Conservation (phyloP, 2,797 vertebrate species). For the Decapterus maruadsi region DNA sequence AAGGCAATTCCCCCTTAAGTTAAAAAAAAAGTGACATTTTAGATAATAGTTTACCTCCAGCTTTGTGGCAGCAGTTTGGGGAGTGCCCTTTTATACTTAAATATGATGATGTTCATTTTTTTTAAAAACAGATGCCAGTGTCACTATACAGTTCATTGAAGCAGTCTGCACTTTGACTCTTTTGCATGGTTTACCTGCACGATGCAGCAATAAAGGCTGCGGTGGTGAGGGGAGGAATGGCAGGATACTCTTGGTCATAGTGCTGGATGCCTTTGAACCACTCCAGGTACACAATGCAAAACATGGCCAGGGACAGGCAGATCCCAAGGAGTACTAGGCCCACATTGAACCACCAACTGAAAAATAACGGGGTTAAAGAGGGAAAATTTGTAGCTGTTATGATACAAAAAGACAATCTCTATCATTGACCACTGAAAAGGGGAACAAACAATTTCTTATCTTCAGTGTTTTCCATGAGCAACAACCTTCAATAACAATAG, state of each 20-base stretch:
- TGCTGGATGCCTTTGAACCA: constrained; percentile 92
- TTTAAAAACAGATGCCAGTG: not conserved
- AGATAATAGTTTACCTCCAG: not conserved
- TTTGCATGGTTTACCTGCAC: constrained; percentile 87
- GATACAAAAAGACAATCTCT: constrained; percentile 8
- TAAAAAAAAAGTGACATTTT: not conserved
- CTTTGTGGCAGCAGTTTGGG: not conserved
- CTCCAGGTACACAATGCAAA: constrained; percentile 95
- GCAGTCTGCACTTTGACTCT: too few species aligned
- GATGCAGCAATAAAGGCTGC: constrained; percentile 93
- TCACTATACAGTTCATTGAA: not conserved
- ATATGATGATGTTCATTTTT: not conserved
- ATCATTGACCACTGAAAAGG: constrained; percentile 1
- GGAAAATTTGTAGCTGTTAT: not conserved
- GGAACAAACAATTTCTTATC: not conserved
- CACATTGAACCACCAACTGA: constrained; percentile 92
- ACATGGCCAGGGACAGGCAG: constrained; percentile 89
- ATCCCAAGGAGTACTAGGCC: constrained; percentile 85
- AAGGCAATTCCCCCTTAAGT: too few species aligned
- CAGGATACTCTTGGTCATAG: constrained; percentile 91
- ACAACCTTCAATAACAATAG: not conserved
- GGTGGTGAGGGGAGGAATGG: constrained; percentile 91
- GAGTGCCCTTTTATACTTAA: not conserved
- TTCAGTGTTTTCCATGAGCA: not conserved
- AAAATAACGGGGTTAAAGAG: constrained; percentile 15